Conservation (phyloP, 1,140 invertebrate species). For the Armadillidium nasatum region DNA sequence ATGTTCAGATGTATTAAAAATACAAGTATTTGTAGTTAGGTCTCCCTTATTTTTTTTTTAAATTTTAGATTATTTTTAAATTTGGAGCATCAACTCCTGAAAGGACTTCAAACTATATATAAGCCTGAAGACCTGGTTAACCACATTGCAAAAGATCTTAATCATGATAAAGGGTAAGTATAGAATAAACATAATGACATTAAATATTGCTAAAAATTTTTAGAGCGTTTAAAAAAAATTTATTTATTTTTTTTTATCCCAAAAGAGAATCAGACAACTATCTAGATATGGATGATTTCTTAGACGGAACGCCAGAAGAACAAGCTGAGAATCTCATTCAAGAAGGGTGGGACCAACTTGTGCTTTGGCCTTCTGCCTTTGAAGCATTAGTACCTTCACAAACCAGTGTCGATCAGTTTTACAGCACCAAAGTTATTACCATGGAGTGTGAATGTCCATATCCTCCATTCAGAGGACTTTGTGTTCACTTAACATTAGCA, state of each 20-base stretch:
- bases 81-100: neutral
- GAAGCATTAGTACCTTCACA: neutral
- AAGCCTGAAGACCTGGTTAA: neutral
- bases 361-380: neutral
- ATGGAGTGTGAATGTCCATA: neutral
- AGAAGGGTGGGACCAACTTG: neutral
- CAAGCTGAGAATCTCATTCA: neutral
- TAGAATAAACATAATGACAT: neutral
- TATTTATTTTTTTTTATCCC: too few relatives aligned
- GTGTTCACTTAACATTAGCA: neutral
- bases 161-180: neutral
- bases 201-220: too few relatives aligned
- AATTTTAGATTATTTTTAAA: neutral
- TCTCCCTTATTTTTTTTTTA: neutral
- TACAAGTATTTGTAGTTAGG: too few relatives aligned
- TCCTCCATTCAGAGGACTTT: neutral
- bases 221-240: too few relatives aligned
- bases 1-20: too few relatives aligned
- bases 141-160: neutral
- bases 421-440: neutral
- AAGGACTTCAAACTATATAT: slow-evolving; percentile 13
- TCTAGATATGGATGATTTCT: neutral
- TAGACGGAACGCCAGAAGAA: neutral
- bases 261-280: too few relatives aligned
- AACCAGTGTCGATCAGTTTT: neutral